Evolutionary conservation across 1,140 invertebrate species (phyloP).

Genomic region (Drosophila repletoides): DNA sequence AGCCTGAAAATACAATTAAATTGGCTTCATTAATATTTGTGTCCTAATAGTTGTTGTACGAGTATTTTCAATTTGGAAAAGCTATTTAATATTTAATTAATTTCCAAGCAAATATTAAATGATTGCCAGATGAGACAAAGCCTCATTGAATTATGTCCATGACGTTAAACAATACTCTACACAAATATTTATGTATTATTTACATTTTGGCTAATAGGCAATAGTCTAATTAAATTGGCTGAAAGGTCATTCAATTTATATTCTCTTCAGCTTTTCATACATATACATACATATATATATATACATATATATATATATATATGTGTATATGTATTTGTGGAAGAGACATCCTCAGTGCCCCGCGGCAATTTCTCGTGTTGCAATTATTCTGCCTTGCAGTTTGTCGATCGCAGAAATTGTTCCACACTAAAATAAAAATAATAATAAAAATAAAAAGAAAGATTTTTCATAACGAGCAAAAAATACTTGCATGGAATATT

Average conservation of each 20-base stretch:
- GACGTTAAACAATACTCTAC: background rate
- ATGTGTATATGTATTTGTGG: too few relatives aligned
- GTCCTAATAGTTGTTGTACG: too few relatives aligned
- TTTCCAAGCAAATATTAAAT: slow-evolving; percentile 18
- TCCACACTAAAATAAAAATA: background rate
- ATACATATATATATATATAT: too few relatives aligned
- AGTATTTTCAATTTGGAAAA: background rate
- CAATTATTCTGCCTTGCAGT: slow-evolving; percentile 30
- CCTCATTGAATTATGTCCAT: slow-evolving; percentile 4
- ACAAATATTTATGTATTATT: background rate
- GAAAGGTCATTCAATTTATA: slow-evolving; percentile 1
- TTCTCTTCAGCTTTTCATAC: too few relatives aligned
- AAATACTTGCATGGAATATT: slow-evolving; percentile 67
- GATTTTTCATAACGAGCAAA: slow-evolving; percentile 60
- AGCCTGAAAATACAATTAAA: too few relatives aligned
- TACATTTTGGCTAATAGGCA: background rate
- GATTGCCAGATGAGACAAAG: slow-evolving; percentile 16
- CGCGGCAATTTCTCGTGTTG: slow-evolving; percentile 1
- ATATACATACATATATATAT: too few relatives aligned
- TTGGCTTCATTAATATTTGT: too few relatives aligned
- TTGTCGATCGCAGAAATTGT: slow-evolving; percentile 14
- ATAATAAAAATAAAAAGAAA: slow-evolving; percentile 9
- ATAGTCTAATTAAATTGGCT: background rate
- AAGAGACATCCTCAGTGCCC: too few relatives aligned
- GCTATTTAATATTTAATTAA: slow-evolving; percentile 29